These are phyloP conservation scores for Carpatolechia fugitivella DNA, from an alignment of 2,888 invertebrate species.

Conservation along the genomic window DNA sequence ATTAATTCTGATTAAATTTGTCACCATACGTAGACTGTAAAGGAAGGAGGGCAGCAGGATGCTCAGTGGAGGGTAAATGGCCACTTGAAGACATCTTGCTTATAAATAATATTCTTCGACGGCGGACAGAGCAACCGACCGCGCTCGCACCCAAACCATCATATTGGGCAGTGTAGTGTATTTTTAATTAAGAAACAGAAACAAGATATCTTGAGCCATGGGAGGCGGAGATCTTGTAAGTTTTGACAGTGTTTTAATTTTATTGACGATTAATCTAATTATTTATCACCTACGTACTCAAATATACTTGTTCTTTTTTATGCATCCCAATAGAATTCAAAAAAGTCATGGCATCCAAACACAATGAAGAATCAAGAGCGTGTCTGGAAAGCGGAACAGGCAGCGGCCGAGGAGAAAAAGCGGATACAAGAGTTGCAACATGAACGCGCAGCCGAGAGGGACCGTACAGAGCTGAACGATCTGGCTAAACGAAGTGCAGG, in stretches of 20 bases:
- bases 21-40: too few relatives aligned
- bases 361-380: slow-evolving; percentile 88
- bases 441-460: slow-evolving; percentile 83
- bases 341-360: slow-evolving; percentile 90
- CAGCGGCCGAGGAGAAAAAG: slow-evolving; percentile 83
- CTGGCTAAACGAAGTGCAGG: slow-evolving; percentile 78
- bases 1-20: too few relatives aligned
- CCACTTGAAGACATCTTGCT: too few relatives aligned
- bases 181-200: too few relatives aligned
- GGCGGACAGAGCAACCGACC: too few relatives aligned
- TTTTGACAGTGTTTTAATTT: neutral
- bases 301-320: neutral
- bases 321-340: slow-evolving; percentile 79
- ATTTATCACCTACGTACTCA: neutral
- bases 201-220: too few relatives aligned
- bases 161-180: too few relatives aligned
- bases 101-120: too few relatives aligned
- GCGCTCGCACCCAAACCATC: too few relatives aligned
- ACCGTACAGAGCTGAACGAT: slow-evolving; percentile 82
- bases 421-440: slow-evolving; percentile 83
- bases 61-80: too few relatives aligned
- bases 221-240: slow-evolving; percentile 69
- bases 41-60: too few relatives aligned
- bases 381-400: slow-evolving; percentile 89
- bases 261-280: neutral